Percentiles rank a stretch among this genome's conserved stretches.
phyloP scores from a whole-genome alignment of 2,888 invertebrate genomes.

The Sericinus montela region DNA sequence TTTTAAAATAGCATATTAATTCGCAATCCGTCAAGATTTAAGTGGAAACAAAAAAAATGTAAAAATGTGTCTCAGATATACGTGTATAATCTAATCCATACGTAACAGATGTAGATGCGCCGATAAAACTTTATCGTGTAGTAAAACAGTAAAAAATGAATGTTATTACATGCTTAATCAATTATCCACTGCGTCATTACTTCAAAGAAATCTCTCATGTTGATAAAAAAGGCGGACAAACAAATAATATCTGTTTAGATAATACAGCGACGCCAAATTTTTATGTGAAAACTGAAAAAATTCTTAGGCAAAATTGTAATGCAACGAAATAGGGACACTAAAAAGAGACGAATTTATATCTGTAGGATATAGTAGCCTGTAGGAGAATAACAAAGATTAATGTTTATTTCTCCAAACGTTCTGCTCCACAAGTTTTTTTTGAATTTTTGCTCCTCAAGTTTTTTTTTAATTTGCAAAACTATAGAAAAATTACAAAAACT shows the following conservation, averaged over 20 bases:
- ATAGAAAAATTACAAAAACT: no score
- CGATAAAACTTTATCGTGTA: conserved; percentile 12
- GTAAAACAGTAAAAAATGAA: conserved; percentile 17
- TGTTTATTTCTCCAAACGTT: no score
- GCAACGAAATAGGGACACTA: no score
- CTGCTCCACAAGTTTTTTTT: no score
- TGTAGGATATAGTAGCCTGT: no score
- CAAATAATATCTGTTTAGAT: neutral
- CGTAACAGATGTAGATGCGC: conserved; percentile 13
- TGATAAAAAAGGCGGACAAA: conserved; percentile 11
- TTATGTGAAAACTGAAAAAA: no score
- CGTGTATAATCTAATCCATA: conserved; percentile 5
- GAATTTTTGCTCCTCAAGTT: no score
- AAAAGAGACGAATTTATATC: no score
- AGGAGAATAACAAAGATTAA: no score
- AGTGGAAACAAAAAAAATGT: neutral
- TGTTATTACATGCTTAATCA: conserved; percentile 13
- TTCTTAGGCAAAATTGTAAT: no score
- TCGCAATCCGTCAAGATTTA: neutral
- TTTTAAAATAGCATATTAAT: neutral
- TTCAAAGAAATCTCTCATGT: conserved; percentile 16
- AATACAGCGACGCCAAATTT: no score
- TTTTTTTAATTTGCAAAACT: no score
- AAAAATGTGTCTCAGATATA: neutral
- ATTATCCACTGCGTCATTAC: conserved; percentile 12